Conservation (phyloP, 2,888 invertebrate genomes). For the Drosophila bunnanda region DNA sequence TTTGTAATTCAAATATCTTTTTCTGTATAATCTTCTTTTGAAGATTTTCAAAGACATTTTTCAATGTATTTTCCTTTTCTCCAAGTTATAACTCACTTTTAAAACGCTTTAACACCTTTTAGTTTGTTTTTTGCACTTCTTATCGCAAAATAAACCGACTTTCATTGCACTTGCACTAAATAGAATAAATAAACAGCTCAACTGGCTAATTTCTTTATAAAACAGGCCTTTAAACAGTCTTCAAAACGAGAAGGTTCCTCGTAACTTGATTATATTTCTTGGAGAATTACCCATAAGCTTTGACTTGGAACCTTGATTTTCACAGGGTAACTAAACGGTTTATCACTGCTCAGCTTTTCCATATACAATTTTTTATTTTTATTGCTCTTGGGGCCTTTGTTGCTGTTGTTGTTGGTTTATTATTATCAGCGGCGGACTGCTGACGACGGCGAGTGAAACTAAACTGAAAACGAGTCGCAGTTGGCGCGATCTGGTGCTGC, state of each 20-base stretch:
- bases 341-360: constrained; percentile 42
- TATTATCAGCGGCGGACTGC: constrained; percentile 53
- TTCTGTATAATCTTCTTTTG: no score
- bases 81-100: constrained; percentile 10
- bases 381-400: constrained; percentile 27
- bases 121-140: constrained; percentile 42
- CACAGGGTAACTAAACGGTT: constrained; percentile 27
- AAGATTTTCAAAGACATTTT: no score
- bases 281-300: constrained; percentile 7
- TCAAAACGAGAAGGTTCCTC: background rate
- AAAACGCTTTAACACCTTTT: background rate
- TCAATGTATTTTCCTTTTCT: background rate
- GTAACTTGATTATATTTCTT: background rate
- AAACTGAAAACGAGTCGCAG: constrained; percentile 68
- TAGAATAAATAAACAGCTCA: background rate
- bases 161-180: background rate
- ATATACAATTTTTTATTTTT: constrained; percentile 18
- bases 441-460: constrained; percentile 74
- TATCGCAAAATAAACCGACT: constrained; percentile 14
- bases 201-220: background rate
- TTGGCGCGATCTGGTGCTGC: constrained; percentile 44
- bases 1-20: no score
- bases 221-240: background rate
- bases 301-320: background rate
- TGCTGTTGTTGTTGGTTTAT: constrained; percentile 25